A percentile compares a stretch with the other conserved stretches of the same genome.
Evolutionary conservation across 1,140 invertebrate genomes (phyloP).

Genomic region (Drosophila funebris): DNA sequence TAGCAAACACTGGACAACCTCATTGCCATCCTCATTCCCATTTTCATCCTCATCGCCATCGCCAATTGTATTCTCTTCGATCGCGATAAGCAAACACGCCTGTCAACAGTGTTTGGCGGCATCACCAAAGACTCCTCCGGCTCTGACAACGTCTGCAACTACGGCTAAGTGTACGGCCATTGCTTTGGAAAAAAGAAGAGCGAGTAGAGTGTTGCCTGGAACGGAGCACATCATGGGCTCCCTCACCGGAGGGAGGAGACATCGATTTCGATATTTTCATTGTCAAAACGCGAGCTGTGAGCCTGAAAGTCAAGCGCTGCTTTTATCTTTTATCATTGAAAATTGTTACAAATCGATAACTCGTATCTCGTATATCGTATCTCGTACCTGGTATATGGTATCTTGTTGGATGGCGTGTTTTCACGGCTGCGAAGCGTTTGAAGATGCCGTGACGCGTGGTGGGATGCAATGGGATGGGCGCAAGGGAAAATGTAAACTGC

Average conservation of each 20-base stretch:
- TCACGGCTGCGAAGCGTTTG: slow-evolving; percentile 30
- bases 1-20: slow-evolving; percentile 51
- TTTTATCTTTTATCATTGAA: slow-evolving; percentile 53
- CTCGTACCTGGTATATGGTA: slow-evolving; percentile 11
- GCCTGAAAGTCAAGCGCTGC: slow-evolving; percentile 29
- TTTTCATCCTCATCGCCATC: background rate
- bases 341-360: slow-evolving; percentile 55
- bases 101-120: slow-evolving; percentile 66
- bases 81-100: slow-evolving; percentile 63
- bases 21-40: background rate
- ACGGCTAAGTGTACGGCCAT: slow-evolving; percentile 5
- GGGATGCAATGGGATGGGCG: background rate
- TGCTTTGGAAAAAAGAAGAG: background rate
- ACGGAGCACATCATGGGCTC: background rate
- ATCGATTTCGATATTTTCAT: slow-evolving; percentile 60
- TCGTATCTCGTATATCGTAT: too few relatives aligned
- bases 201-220: background rate
- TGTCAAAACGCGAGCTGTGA: slow-evolving; percentile 56
- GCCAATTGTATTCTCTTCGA: slow-evolving; percentile 49
- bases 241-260: background rate
- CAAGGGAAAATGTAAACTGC: background rate
- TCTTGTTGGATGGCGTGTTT: slow-evolving; percentile 38
- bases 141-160: background rate
- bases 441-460: slow-evolving; percentile 48
- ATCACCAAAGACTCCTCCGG: slow-evolving; percentile 53